Percentiles rank a stretch among this genome's conserved stretches.
Evolutionary conservation across 2,888 invertebrate genomes (phyloP).

Genomic region (Caenorhabditis zanzibari): DNA sequence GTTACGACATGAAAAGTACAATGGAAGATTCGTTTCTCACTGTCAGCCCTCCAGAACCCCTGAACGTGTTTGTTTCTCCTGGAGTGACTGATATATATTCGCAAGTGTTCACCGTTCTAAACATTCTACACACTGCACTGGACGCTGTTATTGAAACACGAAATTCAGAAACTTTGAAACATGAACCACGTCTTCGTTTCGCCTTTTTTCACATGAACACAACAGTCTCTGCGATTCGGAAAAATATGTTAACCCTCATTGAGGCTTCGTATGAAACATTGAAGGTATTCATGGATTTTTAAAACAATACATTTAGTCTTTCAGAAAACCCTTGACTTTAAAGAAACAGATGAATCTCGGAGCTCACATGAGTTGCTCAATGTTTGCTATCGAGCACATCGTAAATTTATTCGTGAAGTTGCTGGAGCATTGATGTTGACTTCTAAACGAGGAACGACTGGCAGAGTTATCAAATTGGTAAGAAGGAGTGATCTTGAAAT

Average conservation of each 20-base stretch:
- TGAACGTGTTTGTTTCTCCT: conserved; percentile 54
- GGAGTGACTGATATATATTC: conserved; percentile 50
- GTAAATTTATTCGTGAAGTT: conserved; percentile 47
- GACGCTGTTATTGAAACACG: conserved; percentile 55
- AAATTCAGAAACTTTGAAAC: conserved; percentile 49
- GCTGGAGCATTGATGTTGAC: conserved; percentile 56
- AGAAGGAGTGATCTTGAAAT: not conserved
- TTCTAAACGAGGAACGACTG: conserved; percentile 54
- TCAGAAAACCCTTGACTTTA: conserved; percentile 44
- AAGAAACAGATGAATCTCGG: not conserved
- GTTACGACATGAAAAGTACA: conserved; percentile 55
- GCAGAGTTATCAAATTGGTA: conserved; percentile 55
- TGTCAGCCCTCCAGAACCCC: conserved; percentile 48
- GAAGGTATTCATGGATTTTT: conserved; percentile 14
- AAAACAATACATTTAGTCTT: not conserved
- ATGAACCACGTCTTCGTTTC: conserved; percentile 60
- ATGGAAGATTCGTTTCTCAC: conserved; percentile 35
- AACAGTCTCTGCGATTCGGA: conserved; percentile 55
- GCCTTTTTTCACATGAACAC: conserved; percentile 63
- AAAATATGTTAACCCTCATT: conserved; percentile 57
- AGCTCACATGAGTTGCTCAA: conserved; percentile 53
- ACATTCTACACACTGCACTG: conserved; percentile 53
- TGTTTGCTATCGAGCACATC: conserved; percentile 54
- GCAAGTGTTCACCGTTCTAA: conserved; percentile 55
- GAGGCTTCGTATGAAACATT: conserved; percentile 55